phyloP scores from a whole-genome alignment of 1,140 invertebrate genomes.

The Drosophila auraria region DNA sequence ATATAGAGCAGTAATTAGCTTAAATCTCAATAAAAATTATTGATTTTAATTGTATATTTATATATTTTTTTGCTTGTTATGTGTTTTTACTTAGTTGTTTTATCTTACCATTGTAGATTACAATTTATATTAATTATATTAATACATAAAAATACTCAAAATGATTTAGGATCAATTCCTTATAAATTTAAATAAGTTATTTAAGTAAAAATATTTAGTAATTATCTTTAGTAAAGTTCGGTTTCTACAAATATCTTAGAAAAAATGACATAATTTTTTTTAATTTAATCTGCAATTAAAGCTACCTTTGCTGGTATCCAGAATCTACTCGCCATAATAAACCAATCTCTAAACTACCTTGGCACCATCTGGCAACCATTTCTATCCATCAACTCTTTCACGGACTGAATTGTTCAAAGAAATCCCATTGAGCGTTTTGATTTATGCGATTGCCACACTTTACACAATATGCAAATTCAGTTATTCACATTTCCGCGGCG shows the following conservation, averaged over 20 bases:
- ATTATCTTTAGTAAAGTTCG: no score
- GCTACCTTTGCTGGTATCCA: not conserved
- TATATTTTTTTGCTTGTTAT: no score
- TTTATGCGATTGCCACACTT: slow-evolving; percentile 41
- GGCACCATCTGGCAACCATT: slow-evolving; percentile 17
- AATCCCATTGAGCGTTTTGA: slow-evolving; percentile 34
- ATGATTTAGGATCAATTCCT: no score
- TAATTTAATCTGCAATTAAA: not conserved
- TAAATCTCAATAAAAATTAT: not conserved
- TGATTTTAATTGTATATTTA: not conserved
- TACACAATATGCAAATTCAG: slow-evolving; percentile 31
- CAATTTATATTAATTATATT: no score
- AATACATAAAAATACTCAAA: no score
- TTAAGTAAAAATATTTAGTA: no score
- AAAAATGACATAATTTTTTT: no score
- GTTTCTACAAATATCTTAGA: no score
- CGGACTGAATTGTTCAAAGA: slow-evolving; percentile 23
- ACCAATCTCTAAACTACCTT: not conserved
- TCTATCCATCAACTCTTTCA: not conserved
- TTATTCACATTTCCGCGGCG: slow-evolving; percentile 40
- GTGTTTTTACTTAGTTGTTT: no score
- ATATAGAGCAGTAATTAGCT: not conserved
- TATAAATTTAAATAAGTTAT: no score
- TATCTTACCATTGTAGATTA: no score
- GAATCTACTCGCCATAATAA: not conserved